Percentiles rank a stretch among this genome's conserved stretches.
Conservation (phyloP, 2,113 vertebrate species). For the Forbesichthys papilliferus region DNA sequence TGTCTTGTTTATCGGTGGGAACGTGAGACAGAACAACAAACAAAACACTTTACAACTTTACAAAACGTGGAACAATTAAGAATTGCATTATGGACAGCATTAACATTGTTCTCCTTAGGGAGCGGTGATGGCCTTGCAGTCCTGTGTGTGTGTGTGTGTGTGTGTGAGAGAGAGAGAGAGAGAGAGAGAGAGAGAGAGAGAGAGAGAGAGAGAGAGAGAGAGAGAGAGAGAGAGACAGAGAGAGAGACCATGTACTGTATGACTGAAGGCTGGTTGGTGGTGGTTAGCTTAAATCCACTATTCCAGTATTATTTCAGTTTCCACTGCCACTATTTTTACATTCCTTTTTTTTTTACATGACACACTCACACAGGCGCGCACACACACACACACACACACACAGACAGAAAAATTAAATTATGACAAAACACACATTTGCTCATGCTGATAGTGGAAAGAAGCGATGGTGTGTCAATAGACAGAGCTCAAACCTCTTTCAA, state of each 20-base stretch:
- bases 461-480: too few relatives aligned
- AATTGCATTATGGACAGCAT: conserved; percentile 29
- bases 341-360: conserved; percentile 30
- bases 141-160: conserved; percentile 19
- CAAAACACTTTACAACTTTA: neutral
- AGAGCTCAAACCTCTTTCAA: too few relatives aligned
- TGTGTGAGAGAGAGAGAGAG: neutral
- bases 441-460: too few relatives aligned
- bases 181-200: neutral
- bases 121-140: conserved; percentile 10
- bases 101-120: conserved; percentile 28
- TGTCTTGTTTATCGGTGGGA: conserved; percentile 1
- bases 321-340: conserved; percentile 28
- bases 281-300: conserved; percentile 40
- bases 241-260: neutral
- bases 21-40: conserved; percentile 23
- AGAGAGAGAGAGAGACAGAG: neutral
- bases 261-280: conserved; percentile 27
- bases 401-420: neutral
- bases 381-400: neutral
- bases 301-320: conserved; percentile 49
- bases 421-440: too few relatives aligned
- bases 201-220: neutral
- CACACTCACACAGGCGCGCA: neutral
- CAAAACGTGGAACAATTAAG: conserved; percentile 17